Evolutionary conservation across 2,113 vertebrate species (phyloP), one percentile per base, ranked within the genome.

Genomic region (Solea senegalensis): DNA sequence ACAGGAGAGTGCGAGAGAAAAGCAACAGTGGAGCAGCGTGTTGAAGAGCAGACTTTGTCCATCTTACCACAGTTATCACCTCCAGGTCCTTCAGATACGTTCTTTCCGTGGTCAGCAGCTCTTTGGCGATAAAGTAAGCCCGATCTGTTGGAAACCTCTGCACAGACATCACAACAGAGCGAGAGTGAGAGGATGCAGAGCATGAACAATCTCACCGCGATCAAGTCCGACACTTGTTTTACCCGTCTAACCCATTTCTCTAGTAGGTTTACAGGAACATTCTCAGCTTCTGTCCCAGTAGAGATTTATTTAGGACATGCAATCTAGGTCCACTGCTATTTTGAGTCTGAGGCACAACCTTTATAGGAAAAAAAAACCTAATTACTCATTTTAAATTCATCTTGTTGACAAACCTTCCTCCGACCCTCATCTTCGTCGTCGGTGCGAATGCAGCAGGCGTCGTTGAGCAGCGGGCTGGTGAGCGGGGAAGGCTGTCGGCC

Each of bases 21-120:
- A 63, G n/a, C 69, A 85, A 81, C 58, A 73, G 51, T 8, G 46
- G 50, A 62, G 73, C 74, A 45, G 67, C 0, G 2, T 50, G 39
- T 28, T 55, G 54, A 58, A 4, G 5, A 51, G 56, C 0, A 1
- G 11, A 43, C 45, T 3, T 14, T 51, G 63, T 7, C 52, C 16
- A 13, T 71, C 92, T 85, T 94, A 99, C 97, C 94, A 93, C 92
- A 2, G 95, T 97, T 91, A 99, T 95, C 89, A 98, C 96, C 91
- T 99, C 97, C 39, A 99, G 95, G 75, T 99, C 97, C 92, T 98
- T 99, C 89, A 99, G 85, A 83, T 97, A 97, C 0, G 96, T 99
- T 66, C 96, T 90, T 68, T 99, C 97, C 0, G 97, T 99, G 62
- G 96, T 96, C 0, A 97, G 95, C 57, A 95, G 93, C 87, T 99